These are phyloP conservation scores for Tokudaia muenninki DNA, from an alignment of 2,797 vertebrate species.

Conservation along the genomic window DNA sequence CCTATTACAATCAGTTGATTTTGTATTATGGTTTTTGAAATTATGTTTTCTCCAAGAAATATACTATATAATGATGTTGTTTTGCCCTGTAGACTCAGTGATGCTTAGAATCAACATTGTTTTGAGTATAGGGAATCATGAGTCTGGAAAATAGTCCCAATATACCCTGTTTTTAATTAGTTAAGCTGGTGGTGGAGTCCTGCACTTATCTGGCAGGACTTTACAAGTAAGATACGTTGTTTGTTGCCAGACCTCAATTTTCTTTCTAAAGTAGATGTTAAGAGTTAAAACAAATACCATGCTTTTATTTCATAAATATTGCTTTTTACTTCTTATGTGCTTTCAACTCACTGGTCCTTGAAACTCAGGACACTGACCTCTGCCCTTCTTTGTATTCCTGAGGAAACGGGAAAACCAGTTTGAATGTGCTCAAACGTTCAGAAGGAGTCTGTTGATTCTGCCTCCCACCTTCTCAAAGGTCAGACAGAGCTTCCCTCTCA, in stretches of 20 bases:
- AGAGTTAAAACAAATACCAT: background rate
- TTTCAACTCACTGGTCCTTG: background rate
- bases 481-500: background rate
- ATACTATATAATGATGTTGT: background rate
- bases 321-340: background rate
- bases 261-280: background rate
- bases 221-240: background rate
- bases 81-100: background rate
- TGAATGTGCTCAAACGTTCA: background rate
- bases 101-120: background rate
- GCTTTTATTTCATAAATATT: slow-evolving; percentile 27
- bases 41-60: background rate
- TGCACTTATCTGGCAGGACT: background rate
- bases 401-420: background rate
- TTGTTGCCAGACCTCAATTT: background rate
- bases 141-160: background rate
- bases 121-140: background rate
- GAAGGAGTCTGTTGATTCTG: background rate
- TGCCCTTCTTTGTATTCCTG: background rate
- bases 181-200: background rate
- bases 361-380: background rate
- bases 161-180: background rate
- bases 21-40: background rate
- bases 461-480: background rate
- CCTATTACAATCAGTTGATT: background rate